Evolutionary conservation across 2,888 invertebrate genomes (phyloP).

Genomic region (Chaitophorus viminalis): DNA sequence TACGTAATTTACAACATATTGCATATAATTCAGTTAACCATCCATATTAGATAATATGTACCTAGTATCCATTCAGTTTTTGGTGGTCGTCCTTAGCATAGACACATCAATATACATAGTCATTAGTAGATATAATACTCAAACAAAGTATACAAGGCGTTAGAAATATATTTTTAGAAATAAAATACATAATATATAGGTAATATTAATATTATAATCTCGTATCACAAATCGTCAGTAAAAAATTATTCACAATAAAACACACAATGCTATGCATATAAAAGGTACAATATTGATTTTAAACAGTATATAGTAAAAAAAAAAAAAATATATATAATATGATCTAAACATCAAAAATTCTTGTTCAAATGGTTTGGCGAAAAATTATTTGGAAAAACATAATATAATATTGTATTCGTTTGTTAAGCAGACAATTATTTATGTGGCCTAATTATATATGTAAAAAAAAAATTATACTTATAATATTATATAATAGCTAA

Average conservation of each 20-base stretch:
- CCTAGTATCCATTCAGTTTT: too few relatives aligned
- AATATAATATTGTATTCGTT: background rate
- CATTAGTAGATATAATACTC: too few relatives aligned
- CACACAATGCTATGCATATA: slow-evolving; percentile 46
- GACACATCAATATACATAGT: too few relatives aligned
- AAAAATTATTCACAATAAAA: slow-evolving; percentile 61
- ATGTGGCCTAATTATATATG: slow-evolving; percentile 29
- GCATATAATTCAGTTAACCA: too few relatives aligned
- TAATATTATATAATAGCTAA: slow-evolving; percentile 7
- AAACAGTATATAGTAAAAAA: slow-evolving; percentile 33
- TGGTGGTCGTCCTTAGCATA: too few relatives aligned
- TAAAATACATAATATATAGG: slow-evolving; percentile 42
- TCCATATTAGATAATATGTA: too few relatives aligned
- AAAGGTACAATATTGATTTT: slow-evolving; percentile 56
- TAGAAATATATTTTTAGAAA: slow-evolving; percentile 31
- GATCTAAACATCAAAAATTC: background rate
- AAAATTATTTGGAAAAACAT: background rate
- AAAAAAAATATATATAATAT: slow-evolving; percentile 20
- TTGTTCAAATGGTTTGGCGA: background rate
- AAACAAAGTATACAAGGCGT: slow-evolving; percentile 10
- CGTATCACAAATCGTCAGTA: slow-evolving; percentile 60
- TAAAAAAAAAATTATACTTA: slow-evolving; percentile 9
- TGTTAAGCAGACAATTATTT: slow-evolving; percentile 2
- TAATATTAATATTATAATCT: slow-evolving; percentile 58
- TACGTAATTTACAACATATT: too few relatives aligned